These are phyloP conservation scores for Zenarchopterus dispar DNA, from an alignment of 2,797 vertebrate species.

Conservation along the genomic window DNA sequence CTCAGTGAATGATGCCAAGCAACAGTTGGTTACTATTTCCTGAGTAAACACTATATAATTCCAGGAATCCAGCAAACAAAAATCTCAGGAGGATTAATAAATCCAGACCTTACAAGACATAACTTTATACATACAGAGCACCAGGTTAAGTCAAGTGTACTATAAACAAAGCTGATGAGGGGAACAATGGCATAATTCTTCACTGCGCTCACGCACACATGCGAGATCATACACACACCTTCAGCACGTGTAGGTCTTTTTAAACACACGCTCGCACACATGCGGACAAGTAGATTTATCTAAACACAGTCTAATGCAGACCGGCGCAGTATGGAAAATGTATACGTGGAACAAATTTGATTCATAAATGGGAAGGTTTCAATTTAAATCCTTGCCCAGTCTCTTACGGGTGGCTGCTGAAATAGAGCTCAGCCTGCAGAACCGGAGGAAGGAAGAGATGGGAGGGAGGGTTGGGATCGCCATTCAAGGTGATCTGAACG, in stretches of 20 bases:
- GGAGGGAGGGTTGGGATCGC: constrained; percentile 30
- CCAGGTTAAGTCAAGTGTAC: constrained; percentile 37
- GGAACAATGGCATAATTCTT: constrained; percentile 67
- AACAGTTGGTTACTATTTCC: constrained; percentile 14
- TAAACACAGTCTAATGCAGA: constrained; percentile 69
- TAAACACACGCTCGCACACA: constrained; percentile 7
- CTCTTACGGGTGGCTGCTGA: constrained; percentile 74
- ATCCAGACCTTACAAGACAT: constrained; percentile 37
- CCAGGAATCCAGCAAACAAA: constrained; percentile 33
- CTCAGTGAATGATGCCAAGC: constrained; percentile 25
- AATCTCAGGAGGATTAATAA: constrained; percentile 55
- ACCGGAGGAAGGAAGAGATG: constrained; percentile 27
- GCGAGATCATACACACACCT: constrained; percentile 27
- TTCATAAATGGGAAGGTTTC: constrained; percentile 83
- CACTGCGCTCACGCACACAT: constrained; percentile 20
- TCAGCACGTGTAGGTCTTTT: constrained; percentile 8
- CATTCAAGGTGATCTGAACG: constrained; percentile 70
- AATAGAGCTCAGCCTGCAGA: constrained; percentile 74
- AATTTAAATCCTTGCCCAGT: constrained; percentile 70
- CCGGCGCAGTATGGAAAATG: constrained; percentile 68
- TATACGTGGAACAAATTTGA: constrained; percentile 80
- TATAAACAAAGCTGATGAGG: constrained; percentile 69
- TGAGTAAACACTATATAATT: constrained; percentile 37
- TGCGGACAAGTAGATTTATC: constrained; percentile 42
- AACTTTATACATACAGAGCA: constrained; percentile 32